Conservation (phyloP, 2,888 invertebrate genomes). For the Drosophila recens region DNA sequence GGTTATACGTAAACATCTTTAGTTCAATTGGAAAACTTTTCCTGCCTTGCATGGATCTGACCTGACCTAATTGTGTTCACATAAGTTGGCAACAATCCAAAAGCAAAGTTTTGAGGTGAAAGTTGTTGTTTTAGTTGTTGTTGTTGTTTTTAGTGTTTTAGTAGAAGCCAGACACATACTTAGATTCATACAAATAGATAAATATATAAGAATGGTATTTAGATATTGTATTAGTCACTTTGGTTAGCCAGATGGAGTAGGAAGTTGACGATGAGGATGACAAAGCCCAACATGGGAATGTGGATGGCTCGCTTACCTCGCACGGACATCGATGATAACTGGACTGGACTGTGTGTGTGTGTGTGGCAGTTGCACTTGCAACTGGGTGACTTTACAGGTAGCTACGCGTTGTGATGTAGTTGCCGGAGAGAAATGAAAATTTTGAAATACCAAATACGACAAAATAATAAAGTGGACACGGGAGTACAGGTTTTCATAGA, state of each 20-base stretch:
- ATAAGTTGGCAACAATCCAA: slow-evolving; percentile 42
- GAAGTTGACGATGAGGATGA: slow-evolving; percentile 45
- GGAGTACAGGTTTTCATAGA: slow-evolving; percentile 7
- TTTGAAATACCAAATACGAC: slow-evolving; percentile 31
- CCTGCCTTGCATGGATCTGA: slow-evolving; percentile 24
- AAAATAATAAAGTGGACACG: slow-evolving; percentile 16
- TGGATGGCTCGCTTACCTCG: slow-evolving; percentile 46
- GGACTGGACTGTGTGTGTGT: slow-evolving; percentile 3
- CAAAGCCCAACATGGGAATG: slow-evolving; percentile 30
- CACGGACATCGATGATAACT: slow-evolving; percentile 36
- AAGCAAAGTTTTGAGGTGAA: slow-evolving; percentile 30
- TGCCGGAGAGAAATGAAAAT: slow-evolving; percentile 55
- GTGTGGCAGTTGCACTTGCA: slow-evolving; percentile 11
- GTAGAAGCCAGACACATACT: slow-evolving; percentile 28
- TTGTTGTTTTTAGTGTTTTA: slow-evolving; percentile 43
- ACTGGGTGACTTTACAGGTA: slow-evolving; percentile 57
- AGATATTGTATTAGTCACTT: slow-evolving; percentile 23
- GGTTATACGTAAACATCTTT: neutral
- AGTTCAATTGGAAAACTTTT: neutral
- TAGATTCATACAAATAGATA: neutral
- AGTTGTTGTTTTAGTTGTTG: slow-evolving; percentile 29
- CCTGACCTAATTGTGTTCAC: slow-evolving; percentile 37
- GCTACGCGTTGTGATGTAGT: slow-evolving; percentile 61
- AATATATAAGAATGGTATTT: slow-evolving; percentile 33
- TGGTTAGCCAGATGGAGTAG: slow-evolving; percentile 43